phyloP scores from a whole-genome alignment of 2,113 vertebrate species.

The Hystrix cristata region DNA sequence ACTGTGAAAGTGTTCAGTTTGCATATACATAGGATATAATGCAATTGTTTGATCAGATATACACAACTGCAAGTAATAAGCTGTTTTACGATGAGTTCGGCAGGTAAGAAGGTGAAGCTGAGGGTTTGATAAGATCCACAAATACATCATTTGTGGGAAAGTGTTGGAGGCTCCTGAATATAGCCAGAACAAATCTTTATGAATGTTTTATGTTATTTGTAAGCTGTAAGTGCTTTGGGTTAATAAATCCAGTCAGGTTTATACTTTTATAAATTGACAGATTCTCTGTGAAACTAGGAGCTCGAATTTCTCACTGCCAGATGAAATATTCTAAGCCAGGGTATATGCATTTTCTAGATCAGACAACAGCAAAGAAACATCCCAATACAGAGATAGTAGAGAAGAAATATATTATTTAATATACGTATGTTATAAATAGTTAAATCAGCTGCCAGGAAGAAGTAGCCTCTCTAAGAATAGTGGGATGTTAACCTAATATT shows the following conservation, averaged over 20 bases:
- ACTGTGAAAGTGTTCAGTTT: neutral
- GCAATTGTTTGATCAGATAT: neutral
- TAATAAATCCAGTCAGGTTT: constrained; percentile 39
- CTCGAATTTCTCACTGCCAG: neutral
- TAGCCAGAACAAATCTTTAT: neutral
- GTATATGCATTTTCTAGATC: neutral
- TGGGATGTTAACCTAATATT: constrained; percentile 56
- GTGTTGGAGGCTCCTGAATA: neutral
- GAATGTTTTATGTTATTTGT: constrained; percentile 29
- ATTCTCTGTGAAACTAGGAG: constrained; percentile 36
- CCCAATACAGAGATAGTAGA: neutral
- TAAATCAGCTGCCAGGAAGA: constrained; percentile 62
- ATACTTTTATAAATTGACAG: constrained; percentile 3
- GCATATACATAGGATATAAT: neutral
- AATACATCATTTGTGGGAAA: neutral
- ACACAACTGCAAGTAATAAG: neutral
- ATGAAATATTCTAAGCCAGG: constrained; percentile 6
- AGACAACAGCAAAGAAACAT: neutral
- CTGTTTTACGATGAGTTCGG: neutral
- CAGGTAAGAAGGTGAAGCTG: neutral
- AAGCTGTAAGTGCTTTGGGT: constrained; percentile 26
- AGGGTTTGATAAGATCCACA: neutral
- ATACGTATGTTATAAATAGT: constrained; percentile 1
- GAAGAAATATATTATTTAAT: neutral
- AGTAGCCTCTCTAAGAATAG: constrained; percentile 57